Evolutionary conservation across 2,797 vertebrate genomes (phyloP).

Genomic region (Sternotherus odoratus): DNA sequence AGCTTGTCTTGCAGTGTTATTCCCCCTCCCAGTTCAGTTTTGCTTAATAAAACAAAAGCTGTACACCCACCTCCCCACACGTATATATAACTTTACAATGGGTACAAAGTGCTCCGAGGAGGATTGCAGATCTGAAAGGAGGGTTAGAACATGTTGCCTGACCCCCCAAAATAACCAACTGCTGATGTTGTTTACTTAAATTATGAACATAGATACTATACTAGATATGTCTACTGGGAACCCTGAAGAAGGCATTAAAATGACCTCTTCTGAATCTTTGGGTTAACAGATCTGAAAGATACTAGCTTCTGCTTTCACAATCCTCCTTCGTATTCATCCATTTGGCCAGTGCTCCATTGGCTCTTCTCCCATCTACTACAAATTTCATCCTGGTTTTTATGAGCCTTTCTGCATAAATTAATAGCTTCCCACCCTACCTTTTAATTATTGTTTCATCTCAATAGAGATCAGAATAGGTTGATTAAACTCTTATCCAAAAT

Average conservation of each 20-base stretch:
- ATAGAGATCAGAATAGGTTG: background rate
- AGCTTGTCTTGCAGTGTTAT: background rate
- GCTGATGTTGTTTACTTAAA: background rate
- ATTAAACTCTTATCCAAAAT: background rate
- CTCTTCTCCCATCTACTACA: background rate
- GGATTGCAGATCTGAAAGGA: background rate
- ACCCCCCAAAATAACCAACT: background rate
- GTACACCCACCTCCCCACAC: too few relatives aligned
- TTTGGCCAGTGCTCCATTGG: background rate
- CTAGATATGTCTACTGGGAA: background rate
- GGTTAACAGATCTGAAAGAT: background rate
- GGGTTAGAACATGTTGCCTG: background rate
- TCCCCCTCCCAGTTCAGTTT: too few relatives aligned
- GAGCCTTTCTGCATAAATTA: background rate
- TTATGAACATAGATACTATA: too few relatives aligned
- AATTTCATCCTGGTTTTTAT: background rate
- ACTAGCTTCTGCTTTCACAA: background rate
- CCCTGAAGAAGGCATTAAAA: background rate
- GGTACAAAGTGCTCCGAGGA: background rate
- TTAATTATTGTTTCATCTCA: background rate
- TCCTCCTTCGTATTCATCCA: background rate
- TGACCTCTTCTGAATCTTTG: background rate
- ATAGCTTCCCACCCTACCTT: background rate
- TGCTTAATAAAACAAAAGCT: background rate
- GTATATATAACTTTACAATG: too few relatives aligned